These are phyloP conservation scores for Anadara kagoshimensis DNA, from an alignment of 1,140 invertebrate species.

Conservation along the genomic window DNA sequence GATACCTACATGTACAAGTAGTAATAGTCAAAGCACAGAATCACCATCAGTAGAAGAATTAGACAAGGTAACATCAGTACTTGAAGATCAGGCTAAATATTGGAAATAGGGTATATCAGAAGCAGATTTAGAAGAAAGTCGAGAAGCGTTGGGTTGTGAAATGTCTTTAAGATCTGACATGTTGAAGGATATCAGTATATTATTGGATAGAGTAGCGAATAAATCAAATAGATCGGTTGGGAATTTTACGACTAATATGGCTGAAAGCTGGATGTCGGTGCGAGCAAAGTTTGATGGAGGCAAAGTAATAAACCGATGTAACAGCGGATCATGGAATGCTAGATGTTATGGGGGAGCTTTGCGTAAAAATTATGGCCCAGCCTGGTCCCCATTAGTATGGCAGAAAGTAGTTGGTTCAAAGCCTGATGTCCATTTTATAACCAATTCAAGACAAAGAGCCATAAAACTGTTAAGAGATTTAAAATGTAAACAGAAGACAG, in stretches of 20 bases:
- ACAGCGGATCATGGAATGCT: conserved; percentile 18
- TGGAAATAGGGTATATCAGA: conserved; percentile 1
- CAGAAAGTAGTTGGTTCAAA: no score
- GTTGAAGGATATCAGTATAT: conserved; percentile 43
- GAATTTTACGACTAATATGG: conserved; percentile 70
- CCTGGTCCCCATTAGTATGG: no score
- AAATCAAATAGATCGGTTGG: conserved; percentile 60
- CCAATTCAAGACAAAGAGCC: no score
- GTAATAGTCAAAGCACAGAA: background rate
- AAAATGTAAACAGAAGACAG: no score
- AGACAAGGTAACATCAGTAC: background rate
- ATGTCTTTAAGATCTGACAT: no score
- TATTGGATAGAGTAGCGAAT: conserved; percentile 40
- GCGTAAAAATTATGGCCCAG: conserved; percentile 9
- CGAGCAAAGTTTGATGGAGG: conserved; percentile 62
- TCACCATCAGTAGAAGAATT: no score
- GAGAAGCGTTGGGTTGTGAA: no score
- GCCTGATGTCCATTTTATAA: no score
- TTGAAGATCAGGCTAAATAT: background rate
- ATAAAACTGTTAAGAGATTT: no score
- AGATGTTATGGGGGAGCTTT: conserved; percentile 20
- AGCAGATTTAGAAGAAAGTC: no score
- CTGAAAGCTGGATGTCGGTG: conserved; percentile 67
- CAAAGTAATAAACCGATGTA: no score
- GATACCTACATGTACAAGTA: no score